Evolutionary conservation across 2,113 vertebrate species (phyloP), one percentile per base, ranked within the genome.

Genomic region (Festucalex cinctus): DNA sequence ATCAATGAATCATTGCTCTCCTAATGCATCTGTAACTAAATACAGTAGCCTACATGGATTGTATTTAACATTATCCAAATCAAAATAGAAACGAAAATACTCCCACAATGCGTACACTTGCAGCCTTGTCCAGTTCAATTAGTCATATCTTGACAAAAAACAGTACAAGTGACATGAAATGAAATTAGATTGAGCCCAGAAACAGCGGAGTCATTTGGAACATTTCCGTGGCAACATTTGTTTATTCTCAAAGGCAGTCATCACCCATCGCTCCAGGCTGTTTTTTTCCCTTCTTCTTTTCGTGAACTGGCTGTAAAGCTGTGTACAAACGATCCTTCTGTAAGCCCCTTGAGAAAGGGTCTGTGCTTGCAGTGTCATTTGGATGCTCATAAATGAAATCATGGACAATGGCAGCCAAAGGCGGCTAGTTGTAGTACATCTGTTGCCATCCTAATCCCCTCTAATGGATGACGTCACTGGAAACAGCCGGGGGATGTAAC

Each of bases 401-500:
- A 37, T 64, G 66, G 73, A 66, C 78, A 77, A 76, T 75, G 84
- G 83, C 84, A 84, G 84, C 74, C 77, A 87, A 86, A 80, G 74
- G 81, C 81, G 76, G 76, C 78, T 81, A 76, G 79, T 87, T 74
- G 86, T 80, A 46, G 75, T 82, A 68, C 83, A 87, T 89, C 85
- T 87, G 87, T 84, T 85, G 82, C 81, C 71, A n/a, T 85, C 81
- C 77, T 89, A 90, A 89, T 88, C 87, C 19, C 28, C 85, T 71
- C 75, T 68, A 13, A 48, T 35, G 64, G 16, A 26, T 85, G 79
- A 87, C 79, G 71, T 88, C 84, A 90, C 53, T 70, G 75, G 60
- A 51, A 56, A 70, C 36, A 22, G 74, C 64, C 32, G 51, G 60
- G 66, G 83, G 80, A 71, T 51, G 58, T 22, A 63, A 60, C 68